Evolutionary conservation across 2,797 vertebrate species (phyloP), one percentile per base, ranked within the genome.

Genomic region (Sarcoramphus papa): DNA sequence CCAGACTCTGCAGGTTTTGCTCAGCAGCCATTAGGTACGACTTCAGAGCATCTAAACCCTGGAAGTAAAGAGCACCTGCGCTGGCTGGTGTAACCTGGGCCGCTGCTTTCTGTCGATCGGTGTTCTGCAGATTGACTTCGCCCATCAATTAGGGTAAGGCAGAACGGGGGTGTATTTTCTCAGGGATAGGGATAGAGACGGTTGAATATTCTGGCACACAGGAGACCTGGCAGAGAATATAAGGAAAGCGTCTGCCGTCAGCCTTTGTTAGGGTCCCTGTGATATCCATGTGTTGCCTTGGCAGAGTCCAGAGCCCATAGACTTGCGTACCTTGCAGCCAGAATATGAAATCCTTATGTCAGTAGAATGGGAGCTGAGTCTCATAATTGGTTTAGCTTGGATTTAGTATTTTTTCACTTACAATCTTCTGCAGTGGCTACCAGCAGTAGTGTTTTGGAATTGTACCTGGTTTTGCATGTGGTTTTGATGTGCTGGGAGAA

Each of bases 1-100:
- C 94, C 93, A 93, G 92, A 24, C 88, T 93, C 93, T 41, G 93
- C 93, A 70, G 94, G 96, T 82, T 91, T 91, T 85, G 68, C 76
- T 93, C 78, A 80, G 90, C 94, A 79, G 77, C 76, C n/a, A 7
- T 64, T 60, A 88, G 79, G 56, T 72, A 47, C 0, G 17, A 84
- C 70, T 88, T 81, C n/a, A 67, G 85, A 93, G 43, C 21, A 0
- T 30, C 43, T 59, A 53, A 93, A 91, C 28, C 65, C 56, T 35
- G 64, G 22, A 57, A 87, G 72, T 72, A 31, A 80, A 73, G 81
- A 90, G 14, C 51, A 12, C 53, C 27, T 21, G 65, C 3, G 4
- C n/a, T 54, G 63, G 18, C 43, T 67, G 40, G 31, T 5, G 3
- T 35, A 16, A 67, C 35, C 48, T 53, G 48, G 63, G n/a, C 67